Percentiles rank a stretch among this genome's conserved stretches.
These are phyloP conservation scores for Antigone vipio DNA, from an alignment of 2,113 vertebrate genomes.

Conservation along the genomic window DNA sequence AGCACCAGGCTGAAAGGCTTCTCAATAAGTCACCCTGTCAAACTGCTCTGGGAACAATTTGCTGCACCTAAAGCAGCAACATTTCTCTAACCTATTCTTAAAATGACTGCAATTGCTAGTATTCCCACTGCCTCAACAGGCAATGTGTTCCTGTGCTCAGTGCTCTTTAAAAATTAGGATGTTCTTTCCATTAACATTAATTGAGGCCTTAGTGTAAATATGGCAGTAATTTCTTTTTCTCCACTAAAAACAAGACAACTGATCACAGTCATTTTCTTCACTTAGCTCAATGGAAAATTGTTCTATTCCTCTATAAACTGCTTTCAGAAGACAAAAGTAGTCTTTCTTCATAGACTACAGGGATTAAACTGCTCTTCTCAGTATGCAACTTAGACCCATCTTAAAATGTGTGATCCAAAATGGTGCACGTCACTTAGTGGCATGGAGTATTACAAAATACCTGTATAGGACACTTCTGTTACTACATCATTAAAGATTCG, in stretches of 20 bases:
- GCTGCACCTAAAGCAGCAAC: background rate
- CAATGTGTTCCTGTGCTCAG: fast-evolving
- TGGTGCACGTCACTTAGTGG: background rate
- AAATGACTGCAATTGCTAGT: background rate
- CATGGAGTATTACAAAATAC: background rate
- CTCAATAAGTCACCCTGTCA: background rate
- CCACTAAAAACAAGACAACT: background rate
- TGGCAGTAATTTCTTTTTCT: background rate
- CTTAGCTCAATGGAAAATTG: background rate
- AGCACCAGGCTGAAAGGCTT: background rate
- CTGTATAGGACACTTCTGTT: background rate
- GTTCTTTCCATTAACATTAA: background rate
- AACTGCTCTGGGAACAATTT: background rate
- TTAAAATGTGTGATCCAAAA: background rate
- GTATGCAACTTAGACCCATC: background rate
- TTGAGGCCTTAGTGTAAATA: background rate
- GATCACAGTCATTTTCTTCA: background rate
- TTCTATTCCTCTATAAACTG: background rate
- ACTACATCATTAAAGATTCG: background rate
- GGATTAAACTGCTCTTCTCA: background rate
- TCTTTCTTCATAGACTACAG: background rate
- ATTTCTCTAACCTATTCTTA: background rate
- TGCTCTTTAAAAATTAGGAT: background rate
- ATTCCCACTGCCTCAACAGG: background rate
- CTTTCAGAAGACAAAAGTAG: background rate